Base-by-base conservation (phyloP, 1,140 invertebrate species). In the Drosophila bocki region DNA sequence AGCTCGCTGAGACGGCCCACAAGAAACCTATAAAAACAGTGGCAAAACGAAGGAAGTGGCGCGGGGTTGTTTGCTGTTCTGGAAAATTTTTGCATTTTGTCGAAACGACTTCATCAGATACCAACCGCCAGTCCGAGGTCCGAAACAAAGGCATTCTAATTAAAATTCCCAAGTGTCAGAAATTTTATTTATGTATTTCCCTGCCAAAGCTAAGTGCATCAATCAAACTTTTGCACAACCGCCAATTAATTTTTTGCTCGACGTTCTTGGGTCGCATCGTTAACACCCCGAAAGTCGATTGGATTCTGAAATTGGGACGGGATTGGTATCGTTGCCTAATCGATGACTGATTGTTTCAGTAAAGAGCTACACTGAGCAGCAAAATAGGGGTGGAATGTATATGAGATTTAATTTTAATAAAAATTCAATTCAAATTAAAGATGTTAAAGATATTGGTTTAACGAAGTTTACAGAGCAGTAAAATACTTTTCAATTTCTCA, bases 111-210 rank as follows among this genome's bases (percentile, higher is more conserved):
- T 78, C 68, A 81, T 84, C 74, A 60, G 65, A 9, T 57, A 75
- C 13, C 65, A 45, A n/a, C 3, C 41, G 29, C 50, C 29, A 54
- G 39, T 39, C 42, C 45, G 53, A 37, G 42, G 56, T 19, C 33
- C 39, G 35, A 64, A 75, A 90, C 84, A 90, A 90, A 70, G 59
- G 65, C 61, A 63, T 84, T 84, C 81, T 90, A 85, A 88, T 88
- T 90, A 81, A 88, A 90, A 88, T 84, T 69, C 68, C 77, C 80
- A 74, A 71, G 72, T 80, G 85, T 70, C 64, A 47, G 32, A 63
- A 62, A 53, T 59, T 50, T 67, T 74, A 87, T 86, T 80, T 87
- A 87, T 86, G 76, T 82, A 77, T 82, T 76, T 63, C 44, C 17
- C 62, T 42, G 37, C 32, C 45, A 41, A 47, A 47, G 54, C 54